Percentiles rank a stretch among this genome's conserved stretches.
These are phyloP conservation scores for Holcopasites calliopsidis DNA, from an alignment of 1,140 invertebrate genomes.

Conservation along the genomic window DNA sequence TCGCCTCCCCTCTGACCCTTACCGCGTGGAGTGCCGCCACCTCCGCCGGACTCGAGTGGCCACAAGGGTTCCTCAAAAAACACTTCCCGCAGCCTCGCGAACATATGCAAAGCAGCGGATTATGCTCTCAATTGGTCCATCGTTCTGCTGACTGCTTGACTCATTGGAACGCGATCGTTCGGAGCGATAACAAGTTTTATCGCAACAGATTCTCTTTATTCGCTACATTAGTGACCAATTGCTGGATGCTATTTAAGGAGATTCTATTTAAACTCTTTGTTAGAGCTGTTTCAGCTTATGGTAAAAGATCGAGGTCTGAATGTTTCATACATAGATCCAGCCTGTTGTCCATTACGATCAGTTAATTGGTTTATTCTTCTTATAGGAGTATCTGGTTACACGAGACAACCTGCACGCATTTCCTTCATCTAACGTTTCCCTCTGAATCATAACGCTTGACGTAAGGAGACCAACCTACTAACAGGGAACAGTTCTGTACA, in stretches of 20 bases:
- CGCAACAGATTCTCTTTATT: neutral
- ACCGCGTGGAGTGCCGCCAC: neutral
- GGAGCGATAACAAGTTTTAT: neutral
- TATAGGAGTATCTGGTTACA: neutral
- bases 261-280: neutral
- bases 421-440: neutral
- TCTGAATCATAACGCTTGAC: conserved; percentile 2
- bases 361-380: neutral
- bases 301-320: neutral
- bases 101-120: neutral
- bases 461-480: neutral
- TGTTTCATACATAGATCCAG: too few relatives aligned
- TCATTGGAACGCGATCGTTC: neutral
- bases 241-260: neutral
- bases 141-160: neutral
- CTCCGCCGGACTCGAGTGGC: neutral
- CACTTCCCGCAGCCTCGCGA: neutral
- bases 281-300: neutral
- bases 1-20: neutral
- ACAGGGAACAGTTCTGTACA: too few relatives aligned
- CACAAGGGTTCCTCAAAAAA: neutral
- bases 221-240: neutral
- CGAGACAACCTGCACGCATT: neutral
- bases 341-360: neutral
- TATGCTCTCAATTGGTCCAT: neutral